These are phyloP conservation scores for Dioctria linearis DNA, from an alignment of 2,888 invertebrate genomes.

Conservation along the genomic window DNA sequence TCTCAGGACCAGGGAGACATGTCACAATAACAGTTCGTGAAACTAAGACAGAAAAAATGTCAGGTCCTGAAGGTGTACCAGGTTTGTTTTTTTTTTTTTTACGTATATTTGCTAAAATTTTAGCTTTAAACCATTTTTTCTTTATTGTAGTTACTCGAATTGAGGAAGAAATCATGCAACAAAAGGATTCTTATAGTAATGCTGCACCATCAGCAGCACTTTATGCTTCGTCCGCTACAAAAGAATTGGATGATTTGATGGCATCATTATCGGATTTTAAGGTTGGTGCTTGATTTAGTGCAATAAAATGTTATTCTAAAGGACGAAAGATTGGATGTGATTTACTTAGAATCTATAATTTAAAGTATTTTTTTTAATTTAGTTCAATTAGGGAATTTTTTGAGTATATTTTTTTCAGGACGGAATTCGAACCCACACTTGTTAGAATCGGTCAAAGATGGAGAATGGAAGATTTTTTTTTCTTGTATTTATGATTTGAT, in stretches of 20 bases:
- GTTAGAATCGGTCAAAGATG: too few relatives aligned
- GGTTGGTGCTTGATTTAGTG: conserved; percentile 73
- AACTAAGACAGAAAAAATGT: conserved; percentile 75
- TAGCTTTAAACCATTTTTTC: neutral
- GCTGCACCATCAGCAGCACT: conserved; percentile 55
- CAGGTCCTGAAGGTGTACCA: conserved; percentile 67
- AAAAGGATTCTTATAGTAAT: conserved; percentile 66
- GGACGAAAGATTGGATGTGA: too few relatives aligned
- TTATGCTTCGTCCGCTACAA: conserved; percentile 88
- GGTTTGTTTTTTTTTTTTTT: conserved; percentile 59
- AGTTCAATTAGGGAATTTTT: too few relatives aligned
- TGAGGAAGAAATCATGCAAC: conserved; percentile 68
- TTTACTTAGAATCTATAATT: too few relatives aligned
- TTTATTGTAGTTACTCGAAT: conserved; percentile 64
- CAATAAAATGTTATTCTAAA: too few relatives aligned
- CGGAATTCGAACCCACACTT: too few relatives aligned
- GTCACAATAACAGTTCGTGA: conserved; percentile 76
- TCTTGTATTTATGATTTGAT: too few relatives aligned
- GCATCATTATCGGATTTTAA: conserved; percentile 95
- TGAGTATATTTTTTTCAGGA: too few relatives aligned
- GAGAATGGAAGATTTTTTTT: too few relatives aligned
- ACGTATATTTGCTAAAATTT: neutral
- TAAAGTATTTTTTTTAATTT: too few relatives aligned
- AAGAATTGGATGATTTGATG: conserved; percentile 96
- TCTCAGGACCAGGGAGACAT: conserved; percentile 71